Conservation (phyloP, 2,888 invertebrate genomes). For the Noctua janthina region DNA sequence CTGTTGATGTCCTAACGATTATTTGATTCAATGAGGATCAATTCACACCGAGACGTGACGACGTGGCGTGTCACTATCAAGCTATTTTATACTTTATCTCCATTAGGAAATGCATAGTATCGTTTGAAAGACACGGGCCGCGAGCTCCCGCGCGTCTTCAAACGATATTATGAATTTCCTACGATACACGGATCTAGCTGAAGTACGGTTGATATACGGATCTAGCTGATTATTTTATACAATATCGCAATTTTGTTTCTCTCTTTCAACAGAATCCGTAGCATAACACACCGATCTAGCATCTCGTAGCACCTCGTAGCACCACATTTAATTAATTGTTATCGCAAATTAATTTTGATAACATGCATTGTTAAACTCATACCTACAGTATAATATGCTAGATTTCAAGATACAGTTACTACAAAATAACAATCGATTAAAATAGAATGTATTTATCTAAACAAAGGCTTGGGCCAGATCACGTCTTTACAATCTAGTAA, state of each 20-base stretch:
- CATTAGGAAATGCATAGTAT: too few relatives aligned
- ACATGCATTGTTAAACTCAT: conserved; percentile 1
- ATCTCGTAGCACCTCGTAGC: conserved; percentile 43
- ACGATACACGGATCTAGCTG: too few relatives aligned
- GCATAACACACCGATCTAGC: background rate
- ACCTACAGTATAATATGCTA: background rate
- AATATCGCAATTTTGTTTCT: background rate
- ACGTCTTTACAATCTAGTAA: conserved; percentile 21
- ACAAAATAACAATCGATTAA: conserved; percentile 19
- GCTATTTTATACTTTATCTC: too few relatives aligned
- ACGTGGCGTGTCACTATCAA: too few relatives aligned
- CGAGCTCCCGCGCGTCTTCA: too few relatives aligned
- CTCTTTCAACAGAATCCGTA: background rate
- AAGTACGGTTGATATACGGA: too few relatives aligned
- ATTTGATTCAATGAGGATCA: background rate
- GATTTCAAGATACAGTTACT: conserved; percentile 1
- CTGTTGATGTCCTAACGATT: background rate
- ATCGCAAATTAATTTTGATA: background rate
- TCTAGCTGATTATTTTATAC: background rate
- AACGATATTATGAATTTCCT: too few relatives aligned
- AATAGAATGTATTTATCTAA: conserved; percentile 49
- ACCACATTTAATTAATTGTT: background rate
- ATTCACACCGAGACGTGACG: too few relatives aligned
- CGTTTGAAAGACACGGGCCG: too few relatives aligned
- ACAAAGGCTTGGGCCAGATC: conserved; percentile 34